A percentile compares a stretch with the other conserved stretches of the same genome.
Evolutionary conservation across 2,797 vertebrate species (phyloP).

Genomic region (Microchirus variegatus): DNA sequence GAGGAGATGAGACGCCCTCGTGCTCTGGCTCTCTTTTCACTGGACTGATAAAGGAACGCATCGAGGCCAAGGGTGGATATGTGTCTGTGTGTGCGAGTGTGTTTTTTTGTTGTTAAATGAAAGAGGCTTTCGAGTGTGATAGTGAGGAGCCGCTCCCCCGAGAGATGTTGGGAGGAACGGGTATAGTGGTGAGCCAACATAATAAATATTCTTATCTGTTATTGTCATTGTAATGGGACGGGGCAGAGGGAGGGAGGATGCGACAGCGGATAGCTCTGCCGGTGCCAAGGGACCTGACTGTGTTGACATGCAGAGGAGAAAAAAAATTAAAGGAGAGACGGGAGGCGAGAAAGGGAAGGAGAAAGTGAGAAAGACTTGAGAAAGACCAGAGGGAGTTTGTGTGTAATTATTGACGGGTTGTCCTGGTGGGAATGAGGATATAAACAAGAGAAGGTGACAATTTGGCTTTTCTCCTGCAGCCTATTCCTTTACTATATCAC

Average conservation of each 20-base stretch:
- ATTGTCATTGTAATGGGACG: conserved; percentile 82
- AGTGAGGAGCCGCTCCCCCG: conserved; percentile 74
- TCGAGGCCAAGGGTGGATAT: conserved; percentile 77
- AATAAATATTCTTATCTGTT: conserved; percentile 84
- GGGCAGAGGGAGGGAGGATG: conserved; percentile 73
- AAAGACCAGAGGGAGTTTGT: conserved; percentile 71
- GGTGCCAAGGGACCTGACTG: conserved; percentile 75
- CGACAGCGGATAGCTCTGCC: conserved; percentile 72
- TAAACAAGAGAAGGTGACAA: conserved; percentile 73
- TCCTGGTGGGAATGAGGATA: conserved; percentile 67
- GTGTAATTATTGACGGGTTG: conserved; percentile 73
- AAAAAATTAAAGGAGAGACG: conserved; percentile 69
- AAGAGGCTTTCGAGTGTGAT: conserved; percentile 77
- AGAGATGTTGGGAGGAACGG: conserved; percentile 79
- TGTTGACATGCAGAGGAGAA: conserved; percentile 77
- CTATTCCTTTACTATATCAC: conserved; percentile 67
- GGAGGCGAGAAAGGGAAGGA: conserved; percentile 49
- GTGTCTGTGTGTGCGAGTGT: conserved; percentile 15
- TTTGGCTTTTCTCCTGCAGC: conserved; percentile 61
- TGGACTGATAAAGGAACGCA: conserved; percentile 77
- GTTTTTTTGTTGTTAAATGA: conserved; percentile 69
- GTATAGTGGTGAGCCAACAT: conserved; percentile 80
- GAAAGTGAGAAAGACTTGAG: conserved; percentile 57
- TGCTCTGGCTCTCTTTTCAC: conserved; percentile 75
- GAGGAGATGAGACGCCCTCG: conserved; percentile 74